A percentile compares a stretch with the other conserved stretches of the same genome.
These are phyloP conservation scores for Acronicta leporina DNA, from an alignment of 2,888 invertebrate species.

Conservation along the genomic window DNA sequence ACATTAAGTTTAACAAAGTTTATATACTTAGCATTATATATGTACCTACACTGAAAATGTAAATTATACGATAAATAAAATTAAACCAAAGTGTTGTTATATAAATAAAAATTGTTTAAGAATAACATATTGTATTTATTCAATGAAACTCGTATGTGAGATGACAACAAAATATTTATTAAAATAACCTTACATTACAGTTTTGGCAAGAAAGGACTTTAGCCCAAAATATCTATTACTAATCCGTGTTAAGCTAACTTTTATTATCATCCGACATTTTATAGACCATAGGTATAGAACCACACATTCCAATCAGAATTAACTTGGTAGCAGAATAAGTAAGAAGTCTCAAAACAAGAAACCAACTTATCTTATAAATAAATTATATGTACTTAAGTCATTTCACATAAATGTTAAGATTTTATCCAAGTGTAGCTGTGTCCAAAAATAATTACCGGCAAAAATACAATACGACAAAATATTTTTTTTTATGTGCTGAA, in stretches of 20 bases:
- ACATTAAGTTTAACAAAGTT: constrained; percentile 34
- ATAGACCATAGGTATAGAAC: constrained; percentile 21
- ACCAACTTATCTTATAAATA: too few relatives aligned
- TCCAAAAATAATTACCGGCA: too few relatives aligned
- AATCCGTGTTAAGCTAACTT: constrained; percentile 41
- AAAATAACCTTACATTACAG: constrained; percentile 75
- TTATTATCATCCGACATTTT: constrained; percentile 24
- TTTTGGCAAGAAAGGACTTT: constrained; percentile 73
- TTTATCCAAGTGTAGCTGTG: too few relatives aligned
- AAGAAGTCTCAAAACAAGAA: background rate
- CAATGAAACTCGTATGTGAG: constrained; percentile 46
- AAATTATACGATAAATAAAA: constrained; percentile 73
- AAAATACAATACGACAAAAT: too few relatives aligned
- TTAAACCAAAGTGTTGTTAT: constrained; percentile 85
- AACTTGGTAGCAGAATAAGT: constrained; percentile 29
- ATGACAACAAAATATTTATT: constrained; percentile 80
- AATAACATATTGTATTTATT: constrained; percentile 25
- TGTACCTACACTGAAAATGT: constrained; percentile 64
- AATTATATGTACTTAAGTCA: too few relatives aligned
- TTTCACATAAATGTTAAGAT: too few relatives aligned
- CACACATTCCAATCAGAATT: constrained; percentile 17
- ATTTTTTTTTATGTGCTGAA: too few relatives aligned
- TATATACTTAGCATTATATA: constrained; percentile 29
- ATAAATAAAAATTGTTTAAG: constrained; percentile 67
- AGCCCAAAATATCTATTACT: constrained; percentile 66